Evolutionary conservation across 2,888 invertebrate genomes (phyloP), one percentile per base, ranked within the genome.

Genomic region (Limnephilus lunatus): DNA sequence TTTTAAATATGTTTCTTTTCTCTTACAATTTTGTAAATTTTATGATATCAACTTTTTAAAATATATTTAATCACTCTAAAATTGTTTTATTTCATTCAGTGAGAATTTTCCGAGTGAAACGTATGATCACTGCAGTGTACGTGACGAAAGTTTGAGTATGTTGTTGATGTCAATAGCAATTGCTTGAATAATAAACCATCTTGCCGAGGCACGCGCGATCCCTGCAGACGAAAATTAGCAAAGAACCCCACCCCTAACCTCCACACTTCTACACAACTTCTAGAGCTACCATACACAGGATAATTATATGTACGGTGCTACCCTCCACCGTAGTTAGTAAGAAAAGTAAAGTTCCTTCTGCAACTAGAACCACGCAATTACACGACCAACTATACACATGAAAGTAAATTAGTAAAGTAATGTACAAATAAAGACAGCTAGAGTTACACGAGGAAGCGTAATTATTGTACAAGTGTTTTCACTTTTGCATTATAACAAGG

Each of bases 141-240:
- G 35, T n/a, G 83, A 83, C 32, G 35, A 35, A 35, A 83, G 83
- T 83, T 35, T 83, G 83, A 39, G n/a, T 25, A 68, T 9, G 68
- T 68, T 25, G 68, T 68, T 3, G 35, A 39, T 83, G 32, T n/a
- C 19, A 83, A 25, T 25, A 68, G 68, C 68, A 7, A 83, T 35
- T 83, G 25, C 83, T 32, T 25, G 83, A 83, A 35, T 83, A 83
- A 35, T 39, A 35, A 83, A 83, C 35, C 19, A n/a, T 83, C 83
- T 35, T 19, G 83, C 31, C 35, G 83, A 83, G 83, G 83, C 83
- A 31, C 31, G 83, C 19, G 83, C 31, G 35, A 68, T 39, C 35
- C 39, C 32, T 19, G 83, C 83, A 32, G 83, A 32, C 68, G 68
- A 68, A 68, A 68, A 68, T 68, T 68, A 68, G 68, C 25, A n/a